phyloP scores from a whole-genome alignment of 1,140 invertebrate genomes.

The Bombus superbus region DNA sequence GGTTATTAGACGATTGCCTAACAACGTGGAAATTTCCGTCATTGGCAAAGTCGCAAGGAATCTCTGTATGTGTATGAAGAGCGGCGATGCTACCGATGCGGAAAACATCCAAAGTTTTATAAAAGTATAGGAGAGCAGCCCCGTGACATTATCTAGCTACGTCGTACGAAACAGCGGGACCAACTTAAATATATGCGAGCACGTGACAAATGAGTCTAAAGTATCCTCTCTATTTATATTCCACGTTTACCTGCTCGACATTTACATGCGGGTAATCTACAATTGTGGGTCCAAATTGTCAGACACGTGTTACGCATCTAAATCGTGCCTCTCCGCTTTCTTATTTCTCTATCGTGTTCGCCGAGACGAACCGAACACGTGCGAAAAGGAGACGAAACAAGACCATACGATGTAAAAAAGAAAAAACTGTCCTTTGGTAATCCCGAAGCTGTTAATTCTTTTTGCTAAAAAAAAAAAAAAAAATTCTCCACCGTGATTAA shows the following conservation, averaged over 20 bases:
- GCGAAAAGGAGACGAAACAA: no score
- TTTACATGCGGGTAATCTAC: conserved; percentile 36
- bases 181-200: conserved; percentile 34
- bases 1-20: neutral
- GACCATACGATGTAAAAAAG: no score
- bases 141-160: neutral
- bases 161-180: neutral
- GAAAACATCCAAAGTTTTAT: neutral
- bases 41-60: neutral
- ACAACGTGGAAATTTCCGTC: neutral
- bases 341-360: neutral
- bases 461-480: neutral
- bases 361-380: neutral
- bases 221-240: conserved; percentile 48
- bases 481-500: neutral
- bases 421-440: no score
- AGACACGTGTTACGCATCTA: conserved; percentile 28
- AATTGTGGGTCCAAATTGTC: conserved; percentile 33
- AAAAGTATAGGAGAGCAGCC: neutral
- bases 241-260: conserved; percentile 30
- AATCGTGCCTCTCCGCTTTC: neutral
- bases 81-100: no score
- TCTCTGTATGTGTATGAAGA: neutral
- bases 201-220: conserved; percentile 32
- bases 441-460: neutral